Evolutionary conservation across 2,113 vertebrate genomes (phyloP).

Genomic region (Muntiacus muntjak): DNA sequence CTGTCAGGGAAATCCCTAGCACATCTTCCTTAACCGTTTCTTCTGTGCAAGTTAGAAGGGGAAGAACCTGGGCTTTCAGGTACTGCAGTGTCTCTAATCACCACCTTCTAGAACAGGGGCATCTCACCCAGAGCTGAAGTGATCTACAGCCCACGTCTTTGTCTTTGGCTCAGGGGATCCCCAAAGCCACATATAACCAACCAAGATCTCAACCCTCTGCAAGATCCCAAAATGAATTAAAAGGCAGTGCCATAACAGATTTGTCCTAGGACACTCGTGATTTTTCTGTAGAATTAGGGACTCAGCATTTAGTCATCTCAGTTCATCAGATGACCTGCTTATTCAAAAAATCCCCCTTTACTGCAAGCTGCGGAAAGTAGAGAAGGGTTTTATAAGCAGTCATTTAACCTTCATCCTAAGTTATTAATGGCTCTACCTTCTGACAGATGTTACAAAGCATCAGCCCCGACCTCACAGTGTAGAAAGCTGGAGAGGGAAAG

Average conservation of each 20-base stretch:
- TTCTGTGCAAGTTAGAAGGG: not conserved
- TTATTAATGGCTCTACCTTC: not conserved
- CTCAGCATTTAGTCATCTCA: slow-evolving; percentile 2
- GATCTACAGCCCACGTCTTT: not conserved
- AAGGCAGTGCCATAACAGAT: not conserved
- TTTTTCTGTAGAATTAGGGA: not conserved
- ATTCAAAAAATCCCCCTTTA: not conserved
- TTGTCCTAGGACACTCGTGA: not conserved
- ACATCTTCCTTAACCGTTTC: not conserved
- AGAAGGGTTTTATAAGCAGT: not conserved
- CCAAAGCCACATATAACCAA: not conserved
- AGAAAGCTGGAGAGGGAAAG: not conserved
- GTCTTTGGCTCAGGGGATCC: not conserved
- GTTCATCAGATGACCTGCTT: not conserved
- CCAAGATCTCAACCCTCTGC: not conserved
- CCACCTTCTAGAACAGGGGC: not conserved
- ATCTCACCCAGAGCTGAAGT: not conserved
- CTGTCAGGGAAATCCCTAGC: not conserved
- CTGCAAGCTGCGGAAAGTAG: not conserved
- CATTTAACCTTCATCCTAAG: slow-evolving; percentile 7
- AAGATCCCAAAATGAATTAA: not conserved
- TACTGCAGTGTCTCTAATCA: not conserved
- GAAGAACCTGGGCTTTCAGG: not conserved
- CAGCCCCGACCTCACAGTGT: not conserved
- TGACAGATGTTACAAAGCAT: not conserved